Evolutionary conservation across 2,888 invertebrate species (phyloP).

Genomic region (Diogma glabrata): DNA sequence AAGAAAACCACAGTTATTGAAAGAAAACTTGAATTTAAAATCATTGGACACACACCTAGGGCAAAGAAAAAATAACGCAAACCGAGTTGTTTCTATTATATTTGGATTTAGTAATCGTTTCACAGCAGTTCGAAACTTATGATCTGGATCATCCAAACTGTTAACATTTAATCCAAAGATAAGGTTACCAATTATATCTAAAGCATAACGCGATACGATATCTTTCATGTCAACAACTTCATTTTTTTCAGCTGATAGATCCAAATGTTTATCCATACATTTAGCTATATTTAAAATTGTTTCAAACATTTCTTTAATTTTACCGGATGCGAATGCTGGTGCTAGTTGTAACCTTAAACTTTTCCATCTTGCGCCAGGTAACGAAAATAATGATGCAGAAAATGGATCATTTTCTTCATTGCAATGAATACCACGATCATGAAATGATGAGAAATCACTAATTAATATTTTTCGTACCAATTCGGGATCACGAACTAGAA

Average conservation of each 20-base stretch:
- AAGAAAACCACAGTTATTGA: too few species aligned
- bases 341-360: constrained; percentile 48
- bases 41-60: constrained; percentile 31
- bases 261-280: constrained; percentile 39
- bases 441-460: constrained; percentile 51
- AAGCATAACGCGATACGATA: constrained; percentile 26
- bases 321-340: constrained; percentile 54
- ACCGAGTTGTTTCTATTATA: constrained; percentile 18
- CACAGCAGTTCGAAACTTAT: constrained; percentile 28
- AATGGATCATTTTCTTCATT: constrained; percentile 49
- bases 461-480: constrained; percentile 47
- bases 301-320: constrained; percentile 51
- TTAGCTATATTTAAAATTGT: constrained; percentile 45
- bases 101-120: constrained; percentile 16
- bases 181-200: constrained; percentile 38
- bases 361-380: constrained; percentile 49
- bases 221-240: constrained; percentile 39
- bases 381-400: constrained; percentile 46
- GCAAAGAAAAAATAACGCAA: constrained; percentile 23
- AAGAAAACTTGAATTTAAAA: too few species aligned
- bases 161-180: constrained; percentile 38
- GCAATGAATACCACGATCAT: constrained; percentile 50
- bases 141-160: constrained; percentile 31
- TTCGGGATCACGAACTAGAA: constrained; percentile 49
- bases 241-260: constrained; percentile 25